Evolutionary conservation across 2,888 invertebrate species (phyloP).

Genomic region (Limnephilus rhombicus): DNA sequence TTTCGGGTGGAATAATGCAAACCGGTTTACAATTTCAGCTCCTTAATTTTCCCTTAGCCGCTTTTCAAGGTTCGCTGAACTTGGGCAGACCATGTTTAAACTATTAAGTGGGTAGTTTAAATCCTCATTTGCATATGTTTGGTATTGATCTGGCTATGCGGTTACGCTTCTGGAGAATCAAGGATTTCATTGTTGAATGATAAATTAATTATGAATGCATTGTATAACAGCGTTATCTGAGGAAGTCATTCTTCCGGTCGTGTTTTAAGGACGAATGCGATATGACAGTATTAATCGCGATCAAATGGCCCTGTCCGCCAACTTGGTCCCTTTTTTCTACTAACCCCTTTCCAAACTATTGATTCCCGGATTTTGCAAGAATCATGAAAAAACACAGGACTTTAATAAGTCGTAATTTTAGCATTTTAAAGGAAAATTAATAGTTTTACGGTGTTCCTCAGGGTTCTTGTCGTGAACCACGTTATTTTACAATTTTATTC

Average conservation of each 20-base stretch:
- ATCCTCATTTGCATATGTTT: neutral
- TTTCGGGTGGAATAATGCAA: neutral
- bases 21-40: neutral
- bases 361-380: neutral
- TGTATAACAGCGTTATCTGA: conserved; percentile 9
- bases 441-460: neutral
- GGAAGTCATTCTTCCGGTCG: conserved; percentile 27
- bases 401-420: too few species aligned
- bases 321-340: neutral
- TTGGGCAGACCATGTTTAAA: neutral
- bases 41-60: neutral
- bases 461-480: neutral
- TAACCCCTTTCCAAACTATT: neutral
- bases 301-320: neutral
- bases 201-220: neutral
- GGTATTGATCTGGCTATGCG: neutral
- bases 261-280: neutral
- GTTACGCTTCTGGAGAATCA: neutral
- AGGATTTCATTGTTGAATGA: neutral
- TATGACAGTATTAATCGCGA: neutral
- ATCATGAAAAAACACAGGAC: neutral
- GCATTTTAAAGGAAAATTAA: too few species aligned
- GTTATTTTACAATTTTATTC: neutral
- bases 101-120: neutral
- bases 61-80: neutral